phyloP scores from a whole-genome alignment of 2,888 invertebrate genomes.

The Andricus curvator region DNA sequence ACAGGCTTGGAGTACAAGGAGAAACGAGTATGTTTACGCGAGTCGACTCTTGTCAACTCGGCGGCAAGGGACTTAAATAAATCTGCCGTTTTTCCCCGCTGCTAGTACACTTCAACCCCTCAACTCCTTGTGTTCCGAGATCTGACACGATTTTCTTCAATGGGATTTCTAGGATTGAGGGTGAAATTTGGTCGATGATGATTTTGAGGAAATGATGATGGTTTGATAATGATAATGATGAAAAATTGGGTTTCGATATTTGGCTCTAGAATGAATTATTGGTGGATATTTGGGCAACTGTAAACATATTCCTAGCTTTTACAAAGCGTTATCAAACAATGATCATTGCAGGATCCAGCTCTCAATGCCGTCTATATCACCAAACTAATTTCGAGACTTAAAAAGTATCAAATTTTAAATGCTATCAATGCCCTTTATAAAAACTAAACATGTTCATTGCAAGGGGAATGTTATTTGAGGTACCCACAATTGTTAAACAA shows the following conservation, averaged over 20 bases:
- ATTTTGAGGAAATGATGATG: neutral
- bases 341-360: neutral
- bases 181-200: neutral
- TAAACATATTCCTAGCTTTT: neutral
- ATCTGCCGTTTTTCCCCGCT: constrained; percentile 68
- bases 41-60: constrained; percentile 77
- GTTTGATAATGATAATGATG: neutral
- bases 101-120: constrained; percentile 37
- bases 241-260: neutral
- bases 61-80: constrained; percentile 75
- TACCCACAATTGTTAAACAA: neutral
- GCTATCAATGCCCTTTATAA: no score
- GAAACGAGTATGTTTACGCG: constrained; percentile 78
- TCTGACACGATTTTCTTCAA: constrained; percentile 31
- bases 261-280: neutral
- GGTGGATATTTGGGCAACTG: neutral
- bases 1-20: constrained; percentile 75
- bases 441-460: neutral
- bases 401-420: no score
- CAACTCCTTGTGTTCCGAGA: constrained; percentile 40
- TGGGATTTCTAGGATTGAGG: neutral
- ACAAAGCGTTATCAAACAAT: neutral
- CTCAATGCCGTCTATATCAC: neutral
- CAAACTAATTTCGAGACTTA: no score
- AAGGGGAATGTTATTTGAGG: neutral